Base-by-base conservation (phyloP, 2,888 invertebrate species). In the Drosophila tanythrix region DNA sequence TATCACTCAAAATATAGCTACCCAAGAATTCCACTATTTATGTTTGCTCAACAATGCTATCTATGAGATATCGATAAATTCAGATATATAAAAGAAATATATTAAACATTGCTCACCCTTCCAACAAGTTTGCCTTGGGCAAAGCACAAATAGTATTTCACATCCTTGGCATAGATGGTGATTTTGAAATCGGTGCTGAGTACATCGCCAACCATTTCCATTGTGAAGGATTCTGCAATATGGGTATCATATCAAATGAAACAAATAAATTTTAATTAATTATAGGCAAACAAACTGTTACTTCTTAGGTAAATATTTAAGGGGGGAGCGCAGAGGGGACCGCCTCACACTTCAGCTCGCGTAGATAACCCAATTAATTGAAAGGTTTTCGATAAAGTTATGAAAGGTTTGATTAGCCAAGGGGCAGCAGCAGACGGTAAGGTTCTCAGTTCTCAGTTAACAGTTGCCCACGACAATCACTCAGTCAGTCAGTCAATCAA, bases 81-180 rank as follows among this genome's bases (percentile, higher is more conserved):
- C 11, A 25, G 11, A 25, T 15, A 33, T n/a, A 21, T 8, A 15
- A 8, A 31, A 13, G 4, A 33, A 21, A 2, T 21, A 35, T 18
- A 2, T 51, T 29, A 11, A 2, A n/a, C 2, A 18, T 7, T 43
- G 51, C 92, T 90, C 66, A 92, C 92, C 92, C 87, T 88, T 88
- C 92, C 92, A 83, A 92, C 90, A 73, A 92, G 86, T 88, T 36
- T 88, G 83, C 92, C 91, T 67, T 82, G 79, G 69, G 81, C 86
- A 82, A 92, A 92, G 85, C 92, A 92, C 72, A 92, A 86, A 82
- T 88, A 92, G 51, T 87, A 89, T 46, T 83, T 87, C 72, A 91
- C 92, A 84, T 91, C 91, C 79, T 85, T 91, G 81, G 92, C 88
- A 88, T 89, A 92, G 38, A 92, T 79, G 67, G 92, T 92, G 66